Percentiles rank a stretch among this genome's conserved stretches.
Evolutionary conservation across 1,140 invertebrate genomes (phyloP).

Genomic region (Oryctes rhinoceros): DNA sequence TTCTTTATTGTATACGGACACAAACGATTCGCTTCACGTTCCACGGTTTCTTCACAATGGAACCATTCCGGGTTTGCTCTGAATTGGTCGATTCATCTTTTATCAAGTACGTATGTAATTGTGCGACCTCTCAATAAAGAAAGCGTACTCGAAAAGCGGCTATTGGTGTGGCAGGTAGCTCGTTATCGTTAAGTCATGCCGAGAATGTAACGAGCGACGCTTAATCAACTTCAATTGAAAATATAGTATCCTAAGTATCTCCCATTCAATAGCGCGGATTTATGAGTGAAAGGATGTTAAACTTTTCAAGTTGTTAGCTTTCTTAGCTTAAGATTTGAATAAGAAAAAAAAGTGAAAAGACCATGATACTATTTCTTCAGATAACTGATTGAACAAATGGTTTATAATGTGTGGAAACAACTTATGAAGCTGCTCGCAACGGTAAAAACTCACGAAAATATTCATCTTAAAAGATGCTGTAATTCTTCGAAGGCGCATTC

Average conservation of each 20-base stretch:
- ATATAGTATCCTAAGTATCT: neutral
- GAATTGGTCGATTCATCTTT: conserved; percentile 30
- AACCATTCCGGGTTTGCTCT: conserved; percentile 11
- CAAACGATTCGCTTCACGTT: conserved; percentile 32
- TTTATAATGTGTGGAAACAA: no score
- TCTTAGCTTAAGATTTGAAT: no score
- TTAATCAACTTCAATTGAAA: neutral
- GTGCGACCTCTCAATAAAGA: conserved; percentile 12
- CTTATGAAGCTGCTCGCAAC: no score
- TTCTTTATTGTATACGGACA: conserved; percentile 4
- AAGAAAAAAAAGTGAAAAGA: no score
- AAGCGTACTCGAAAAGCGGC: conserved; percentile 5
- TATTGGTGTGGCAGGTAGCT: conserved; percentile 4
- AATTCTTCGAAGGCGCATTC: no score
- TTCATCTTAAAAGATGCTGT: no score
- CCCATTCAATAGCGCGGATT: neutral
- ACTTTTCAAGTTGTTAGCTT: neutral
- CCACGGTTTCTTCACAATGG: neutral
- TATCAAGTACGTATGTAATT: conserved; percentile 35
- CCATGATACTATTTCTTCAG: no score
- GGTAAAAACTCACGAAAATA: no score
- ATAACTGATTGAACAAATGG: no score
- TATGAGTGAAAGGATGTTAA: neutral
- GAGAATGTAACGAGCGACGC: neutral
- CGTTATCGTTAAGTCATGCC: neutral